phyloP scores from a whole-genome alignment of 1,140 invertebrate species.

The Papilio helenus region DNA sequence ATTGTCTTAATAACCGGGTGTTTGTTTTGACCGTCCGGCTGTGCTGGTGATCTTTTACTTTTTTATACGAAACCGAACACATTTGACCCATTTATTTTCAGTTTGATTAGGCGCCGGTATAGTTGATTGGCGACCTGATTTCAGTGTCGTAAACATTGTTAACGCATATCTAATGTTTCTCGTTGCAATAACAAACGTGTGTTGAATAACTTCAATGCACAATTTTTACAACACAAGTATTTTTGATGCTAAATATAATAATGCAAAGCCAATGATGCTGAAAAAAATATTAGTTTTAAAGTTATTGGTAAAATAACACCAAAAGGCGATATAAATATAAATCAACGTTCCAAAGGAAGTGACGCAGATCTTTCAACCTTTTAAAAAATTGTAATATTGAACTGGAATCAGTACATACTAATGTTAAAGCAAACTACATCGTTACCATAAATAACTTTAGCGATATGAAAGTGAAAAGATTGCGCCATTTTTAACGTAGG shows the following conservation, averaged over 20 bases:
- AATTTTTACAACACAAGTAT: neutral
- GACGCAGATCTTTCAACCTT: neutral
- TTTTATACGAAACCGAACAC: constrained; percentile 42
- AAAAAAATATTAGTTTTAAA: neutral
- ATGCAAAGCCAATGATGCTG: neutral
- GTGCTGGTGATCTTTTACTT: constrained; percentile 40
- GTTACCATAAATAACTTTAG: constrained; percentile 20
- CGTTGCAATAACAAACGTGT: constrained; percentile 21
- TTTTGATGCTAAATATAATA: too few species aligned
- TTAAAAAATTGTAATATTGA: neutral
- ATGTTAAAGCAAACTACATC: constrained; percentile 7
- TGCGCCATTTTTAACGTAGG: constrained; percentile 52
- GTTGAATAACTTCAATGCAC: neutral
- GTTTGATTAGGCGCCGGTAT: constrained; percentile 34
- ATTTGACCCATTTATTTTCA: constrained; percentile 35
- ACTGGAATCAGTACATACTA: constrained; percentile 16
- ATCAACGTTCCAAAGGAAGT: neutral
- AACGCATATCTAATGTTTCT: constrained; percentile 23
- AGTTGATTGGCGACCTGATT: constrained; percentile 26
- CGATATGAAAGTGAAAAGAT: constrained; percentile 14
- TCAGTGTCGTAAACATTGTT: constrained; percentile 6
- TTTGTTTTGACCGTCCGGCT: constrained; percentile 40
- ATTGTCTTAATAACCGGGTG: constrained; percentile 49
- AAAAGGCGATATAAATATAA: neutral
- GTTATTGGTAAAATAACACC: neutral